Evolutionary conservation across 1,140 invertebrate species (phyloP).

Genomic region (Zaprionus taronus): DNA sequence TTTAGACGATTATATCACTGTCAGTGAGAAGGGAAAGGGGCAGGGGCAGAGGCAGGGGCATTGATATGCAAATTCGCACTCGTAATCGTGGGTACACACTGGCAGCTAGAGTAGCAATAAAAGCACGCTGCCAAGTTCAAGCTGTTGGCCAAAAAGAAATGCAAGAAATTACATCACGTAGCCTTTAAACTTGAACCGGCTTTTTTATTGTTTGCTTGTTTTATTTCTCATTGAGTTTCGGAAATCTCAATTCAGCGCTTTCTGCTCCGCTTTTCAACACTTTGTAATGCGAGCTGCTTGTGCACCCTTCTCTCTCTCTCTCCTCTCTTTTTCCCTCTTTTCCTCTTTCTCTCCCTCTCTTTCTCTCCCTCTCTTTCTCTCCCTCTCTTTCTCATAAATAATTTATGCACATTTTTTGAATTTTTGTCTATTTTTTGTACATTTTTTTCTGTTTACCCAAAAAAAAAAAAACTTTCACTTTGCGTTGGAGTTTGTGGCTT

Average conservation of each 20-base stretch:
- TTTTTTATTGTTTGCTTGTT: conserved; percentile 8
- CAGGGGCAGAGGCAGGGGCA: conserved; percentile 12
- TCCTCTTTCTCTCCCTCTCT: not conserved
- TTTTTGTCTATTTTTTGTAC: conserved; percentile 17
- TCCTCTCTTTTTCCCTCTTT: no score
- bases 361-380: not conserved
- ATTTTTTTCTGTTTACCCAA: conserved; percentile 17
- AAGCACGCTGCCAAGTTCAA: conserved; percentile 64
- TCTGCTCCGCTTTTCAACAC: conserved; percentile 17
- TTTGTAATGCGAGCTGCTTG: conserved; percentile 15
- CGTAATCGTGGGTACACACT: conserved; percentile 32
- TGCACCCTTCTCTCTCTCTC: not conserved
- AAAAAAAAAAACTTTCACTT: conserved; percentile 70
- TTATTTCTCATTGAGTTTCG: not conserved
- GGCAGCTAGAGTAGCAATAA: not conserved
- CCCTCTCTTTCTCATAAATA: conserved; percentile 35
- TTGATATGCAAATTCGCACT: conserved; percentile 75
- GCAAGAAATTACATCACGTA: conserved; percentile 66
- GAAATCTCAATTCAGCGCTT: conserved; percentile 1
- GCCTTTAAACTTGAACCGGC: conserved; percentile 65
- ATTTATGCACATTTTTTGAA: conserved; percentile 66
- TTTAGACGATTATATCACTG: conserved; percentile 74
- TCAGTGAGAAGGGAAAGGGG: conserved; percentile 20
- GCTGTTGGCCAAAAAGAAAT: conserved; percentile 64
- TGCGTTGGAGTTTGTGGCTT: conserved; percentile 31